Evolutionary conservation across 92 coral and sea anemone genomes (phyloP), one percentile per base, ranked within the genome.

Genomic region (Palythoa caribaeorum): DNA sequence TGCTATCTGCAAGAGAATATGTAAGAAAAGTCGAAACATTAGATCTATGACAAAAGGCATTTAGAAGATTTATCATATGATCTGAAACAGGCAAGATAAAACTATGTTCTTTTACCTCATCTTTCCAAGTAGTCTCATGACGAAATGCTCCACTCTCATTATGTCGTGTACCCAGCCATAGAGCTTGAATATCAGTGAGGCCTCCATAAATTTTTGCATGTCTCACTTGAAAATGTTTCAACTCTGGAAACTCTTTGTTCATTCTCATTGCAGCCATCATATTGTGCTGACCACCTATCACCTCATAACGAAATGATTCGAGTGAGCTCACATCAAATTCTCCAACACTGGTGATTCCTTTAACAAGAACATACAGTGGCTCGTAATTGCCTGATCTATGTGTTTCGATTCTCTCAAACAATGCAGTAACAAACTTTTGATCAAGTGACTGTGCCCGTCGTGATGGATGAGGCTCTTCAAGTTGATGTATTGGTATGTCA

Each of bases 91-190:
- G 14, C 15, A 54, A 54, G 9, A 6, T 3, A 15, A 54, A 54
- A 54, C 2, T 54, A 28, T 28, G 28, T 28, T 28, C 28, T 28
- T 54, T 72, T 37, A 83, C 95, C 91, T 93, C 93, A 87, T 90
- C 93, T 79, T 85, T 87, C 71, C 55, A 90, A 2, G 95, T 87
- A 28, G 84, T 51, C 9, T 66, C 65, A 68, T 91, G 93, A 50
- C 93, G 93, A 71, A 90, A 91, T 77, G 78, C 73, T 44, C 93
- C 92, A 4, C 92, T 88, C 35, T 39, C 17, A 28, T 72, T 36
- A 72, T 93, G 95, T 83, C 80, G 78, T 10, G 90, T 91, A 35
- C 88, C 94, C 5, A 93, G 76, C 91, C 93, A 93, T 63, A 83
- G 84, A 12, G 95, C 92, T 68, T 93, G 91, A 40, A 86, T 93